These are phyloP conservation scores for Drosophila tristis DNA, from an alignment of 1,140 invertebrate genomes.

Conservation along the genomic window DNA sequence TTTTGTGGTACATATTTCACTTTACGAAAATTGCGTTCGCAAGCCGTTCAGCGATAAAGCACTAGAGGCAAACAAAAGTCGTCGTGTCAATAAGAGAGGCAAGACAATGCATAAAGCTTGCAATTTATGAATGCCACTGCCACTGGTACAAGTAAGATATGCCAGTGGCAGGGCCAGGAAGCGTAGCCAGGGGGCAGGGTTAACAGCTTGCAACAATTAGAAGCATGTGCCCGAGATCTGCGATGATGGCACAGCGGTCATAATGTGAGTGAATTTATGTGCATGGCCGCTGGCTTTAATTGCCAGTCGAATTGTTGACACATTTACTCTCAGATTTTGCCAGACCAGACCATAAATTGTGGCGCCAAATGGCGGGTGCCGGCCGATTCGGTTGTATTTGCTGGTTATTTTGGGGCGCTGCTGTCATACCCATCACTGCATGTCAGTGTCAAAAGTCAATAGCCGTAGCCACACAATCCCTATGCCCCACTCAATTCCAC, in stretches of 20 bases:
- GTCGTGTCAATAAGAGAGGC: constrained; percentile 37
- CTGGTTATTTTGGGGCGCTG: not conserved
- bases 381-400: constrained; percentile 14
- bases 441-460: constrained; percentile 57
- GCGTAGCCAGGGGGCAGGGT: constrained; percentile 13
- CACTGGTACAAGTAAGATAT: constrained; percentile 9
- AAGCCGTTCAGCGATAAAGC: constrained; percentile 32
- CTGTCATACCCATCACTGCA: constrained; percentile 19
- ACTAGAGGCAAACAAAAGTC: constrained; percentile 9
- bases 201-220: constrained; percentile 46
- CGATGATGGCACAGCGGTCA: constrained; percentile 30
- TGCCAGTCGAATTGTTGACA: constrained; percentile 54
- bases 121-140: constrained; percentile 43
- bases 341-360: constrained; percentile 43
- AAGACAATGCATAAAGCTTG: constrained; percentile 62
- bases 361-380: constrained; percentile 23
- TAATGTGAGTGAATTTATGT: constrained; percentile 45
- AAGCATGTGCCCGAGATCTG: constrained; percentile 26
- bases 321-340: constrained; percentile 43
- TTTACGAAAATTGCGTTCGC: constrained; percentile 61
- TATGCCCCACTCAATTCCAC: not conserved
- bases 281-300: constrained; percentile 58
- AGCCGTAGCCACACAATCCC: constrained; percentile 22
- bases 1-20: constrained; percentile 24
- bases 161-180: not conserved